Evolutionary conservation across 2,113 vertebrate species (phyloP), one percentile per base, ranked within the genome.

Genomic region (Nannobrachium achirus): DNA sequence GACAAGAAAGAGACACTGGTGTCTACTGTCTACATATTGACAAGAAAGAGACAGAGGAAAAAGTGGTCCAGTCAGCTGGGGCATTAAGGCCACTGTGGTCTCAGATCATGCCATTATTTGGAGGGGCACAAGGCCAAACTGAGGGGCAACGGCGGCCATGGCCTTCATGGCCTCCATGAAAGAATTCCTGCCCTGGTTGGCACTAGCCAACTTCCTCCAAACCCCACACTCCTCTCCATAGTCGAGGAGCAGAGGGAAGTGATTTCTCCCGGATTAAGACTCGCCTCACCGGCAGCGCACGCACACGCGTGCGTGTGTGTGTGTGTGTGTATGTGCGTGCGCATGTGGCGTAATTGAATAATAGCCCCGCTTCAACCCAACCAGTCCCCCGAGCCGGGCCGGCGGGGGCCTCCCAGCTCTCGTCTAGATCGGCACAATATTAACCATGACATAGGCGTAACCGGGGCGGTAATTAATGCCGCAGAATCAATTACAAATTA

Each of bases 401-500:
- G 84, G 81, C 39, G 15, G n/a, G n/a, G 76, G 79, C 80, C 81
- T 81, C 88, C 76, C 84, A 80, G 79, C 75, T n/a, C 79, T 80
- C 59, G 71, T 91, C 90, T n/a, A 88, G 81, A 89, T 87, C 67
- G 78, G 84, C 76, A 74, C 88, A 89, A 86, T 93, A 92, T 93
- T 93, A 93, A 90, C 88, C 92, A 89, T 90, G 91, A 93, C 92
- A 92, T 88, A 82, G 69, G 89, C 85, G 81, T 86, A 91, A 90
- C 90, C 86, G 81, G 84, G 81, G 83, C 72, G 51, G 85, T 93
- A 93, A 93, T 93, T 93, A 93, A 93, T 91, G 81, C 85, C n/a
- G 75, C 77, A 86, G 88, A 93, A 93, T 93, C 92, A 93, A 92
- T 93, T 93, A 91, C 86, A 90, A 93, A 92, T 91, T 84, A 92